Evolutionary conservation across 1,140 invertebrate genomes (phyloP).

Genomic region (Trissolcus basalis): DNA sequence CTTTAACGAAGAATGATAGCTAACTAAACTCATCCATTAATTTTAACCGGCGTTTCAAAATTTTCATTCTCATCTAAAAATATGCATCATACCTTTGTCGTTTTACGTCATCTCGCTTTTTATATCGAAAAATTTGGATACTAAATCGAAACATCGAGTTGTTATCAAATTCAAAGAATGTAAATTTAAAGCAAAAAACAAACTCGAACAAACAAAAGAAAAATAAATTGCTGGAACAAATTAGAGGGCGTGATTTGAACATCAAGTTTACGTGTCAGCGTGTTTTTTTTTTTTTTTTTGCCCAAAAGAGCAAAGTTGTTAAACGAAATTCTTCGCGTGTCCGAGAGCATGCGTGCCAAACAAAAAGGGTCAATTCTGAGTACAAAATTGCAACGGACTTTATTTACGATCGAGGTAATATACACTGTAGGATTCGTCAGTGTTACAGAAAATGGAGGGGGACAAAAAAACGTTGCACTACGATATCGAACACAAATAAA

Average conservation of each 20-base stretch:
- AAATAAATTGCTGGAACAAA: background rate
- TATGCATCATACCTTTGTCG: background rate
- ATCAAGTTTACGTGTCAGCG: constrained; percentile 11
- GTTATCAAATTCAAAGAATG: no score
- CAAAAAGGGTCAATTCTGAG: constrained; percentile 32
- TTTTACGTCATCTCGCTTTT: background rate
- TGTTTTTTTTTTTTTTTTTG: constrained; percentile 5
- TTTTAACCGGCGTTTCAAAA: background rate
- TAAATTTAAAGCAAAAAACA: no score
- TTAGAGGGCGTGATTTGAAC: background rate
- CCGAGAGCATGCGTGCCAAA: constrained; percentile 20
- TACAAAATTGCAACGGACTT: constrained; percentile 28
- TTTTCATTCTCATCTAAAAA: background rate
- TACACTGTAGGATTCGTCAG: background rate
- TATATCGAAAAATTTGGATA: no score
- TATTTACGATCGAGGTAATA: constrained; percentile 15
- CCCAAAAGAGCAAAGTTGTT: constrained; percentile 22
- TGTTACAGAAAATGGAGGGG: background rate
- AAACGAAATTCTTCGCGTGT: constrained; percentile 37
- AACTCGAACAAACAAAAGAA: no score
- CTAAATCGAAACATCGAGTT: no score
- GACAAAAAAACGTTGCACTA: constrained; percentile 4
- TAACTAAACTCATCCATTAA: constrained; percentile 7
- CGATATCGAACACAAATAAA: constrained; percentile 2
- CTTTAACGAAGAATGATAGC: constrained; percentile 24